phyloP scores from a whole-genome alignment of 2,113 vertebrate genomes.

The Thamnophis sirtalis region DNA sequence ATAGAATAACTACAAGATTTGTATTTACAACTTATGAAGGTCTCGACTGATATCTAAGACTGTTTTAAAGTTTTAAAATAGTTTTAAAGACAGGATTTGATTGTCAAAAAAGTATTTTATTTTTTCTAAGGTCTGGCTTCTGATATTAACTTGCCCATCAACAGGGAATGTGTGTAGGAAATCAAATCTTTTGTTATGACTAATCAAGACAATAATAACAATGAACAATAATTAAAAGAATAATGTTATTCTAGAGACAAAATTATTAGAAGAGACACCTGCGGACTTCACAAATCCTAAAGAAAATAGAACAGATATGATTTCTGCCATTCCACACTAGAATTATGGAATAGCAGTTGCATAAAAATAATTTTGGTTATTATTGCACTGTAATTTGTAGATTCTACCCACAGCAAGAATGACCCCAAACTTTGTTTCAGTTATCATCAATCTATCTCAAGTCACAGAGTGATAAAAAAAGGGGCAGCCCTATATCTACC shows the following conservation, averaged over 20 bases:
- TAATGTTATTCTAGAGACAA: background rate
- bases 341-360: background rate
- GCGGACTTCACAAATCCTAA: background rate
- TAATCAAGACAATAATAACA: background rate
- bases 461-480: background rate
- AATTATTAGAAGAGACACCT: background rate
- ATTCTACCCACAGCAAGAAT: background rate
- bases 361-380: background rate
- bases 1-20: background rate
- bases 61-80: background rate
- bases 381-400: background rate
- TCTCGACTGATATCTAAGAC: background rate
- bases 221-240: background rate
- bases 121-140: background rate
- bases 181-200: background rate
- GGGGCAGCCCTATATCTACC: background rate
- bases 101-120: background rate
- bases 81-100: background rate
- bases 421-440: background rate
- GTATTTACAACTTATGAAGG: background rate
- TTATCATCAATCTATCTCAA: background rate
- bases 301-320: background rate
- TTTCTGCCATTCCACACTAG: no score
- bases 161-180: background rate
- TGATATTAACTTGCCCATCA: background rate